A percentile compares a stretch with the other conserved stretches of the same genome.
Conservation (phyloP, 2,888 invertebrate genomes). For the Ceriagrion tenellum region DNA sequence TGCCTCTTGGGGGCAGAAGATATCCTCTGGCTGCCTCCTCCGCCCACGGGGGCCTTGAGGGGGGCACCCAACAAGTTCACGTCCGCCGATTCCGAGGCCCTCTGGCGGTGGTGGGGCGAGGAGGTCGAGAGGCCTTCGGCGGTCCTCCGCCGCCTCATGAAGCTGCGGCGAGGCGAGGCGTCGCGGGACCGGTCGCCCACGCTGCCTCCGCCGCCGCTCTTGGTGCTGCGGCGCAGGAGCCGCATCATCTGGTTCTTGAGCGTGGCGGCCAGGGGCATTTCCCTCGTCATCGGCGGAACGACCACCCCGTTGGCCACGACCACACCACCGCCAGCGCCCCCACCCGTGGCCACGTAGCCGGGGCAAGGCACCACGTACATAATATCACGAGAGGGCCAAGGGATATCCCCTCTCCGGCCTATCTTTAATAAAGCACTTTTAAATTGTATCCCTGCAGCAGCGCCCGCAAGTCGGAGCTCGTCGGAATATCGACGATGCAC, state of each 20-base stretch:
- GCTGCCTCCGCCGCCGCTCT: constrained; percentile 55
- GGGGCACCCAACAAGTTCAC: background rate
- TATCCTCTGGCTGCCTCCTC: constrained; percentile 34
- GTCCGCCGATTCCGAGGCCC: constrained; percentile 46
- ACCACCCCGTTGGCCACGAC: background rate
- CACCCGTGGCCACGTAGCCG: constrained; percentile 52
- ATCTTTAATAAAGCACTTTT: no score
- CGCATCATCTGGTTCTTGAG: constrained; percentile 87
- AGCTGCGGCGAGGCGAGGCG: constrained; percentile 59
- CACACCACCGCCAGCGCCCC: constrained; percentile 69
- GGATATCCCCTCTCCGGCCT: no score
- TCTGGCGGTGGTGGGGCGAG: background rate
- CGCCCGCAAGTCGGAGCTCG: no score
- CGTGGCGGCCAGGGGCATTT: constrained; percentile 78
- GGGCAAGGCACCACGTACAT: constrained; percentile 63
- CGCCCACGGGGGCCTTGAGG: constrained; percentile 71
- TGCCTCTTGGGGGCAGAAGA: constrained; percentile 68
- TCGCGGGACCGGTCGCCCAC: constrained; percentile 57
- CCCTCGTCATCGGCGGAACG: constrained; percentile 36
- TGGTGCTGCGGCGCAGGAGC: constrained; percentile 61
- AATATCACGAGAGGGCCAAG: background rate
- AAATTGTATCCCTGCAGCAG: no score
- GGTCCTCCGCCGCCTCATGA: constrained; percentile 15
- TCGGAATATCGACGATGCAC: no score
- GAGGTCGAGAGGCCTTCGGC: background rate